phyloP scores from a whole-genome alignment of 2,113 vertebrate species.

The Clarias batrachus region DNA sequence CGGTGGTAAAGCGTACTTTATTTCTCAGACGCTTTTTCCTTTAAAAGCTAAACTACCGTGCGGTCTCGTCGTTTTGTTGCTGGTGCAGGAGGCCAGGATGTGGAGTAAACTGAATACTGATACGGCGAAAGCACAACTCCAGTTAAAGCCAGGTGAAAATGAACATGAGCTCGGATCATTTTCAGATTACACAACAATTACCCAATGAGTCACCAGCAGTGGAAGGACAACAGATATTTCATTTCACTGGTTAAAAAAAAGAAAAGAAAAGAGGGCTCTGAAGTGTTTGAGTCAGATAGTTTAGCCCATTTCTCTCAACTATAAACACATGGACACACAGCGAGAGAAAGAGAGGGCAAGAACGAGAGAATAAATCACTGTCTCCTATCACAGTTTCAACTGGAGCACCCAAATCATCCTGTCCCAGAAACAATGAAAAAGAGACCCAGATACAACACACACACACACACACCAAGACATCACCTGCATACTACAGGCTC shows the following conservation, averaged over 20 bases:
- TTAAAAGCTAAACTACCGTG: neutral
- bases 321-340: neutral
- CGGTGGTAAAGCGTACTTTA: neutral
- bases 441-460: conserved; percentile 1
- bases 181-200: neutral
- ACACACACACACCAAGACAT: neutral
- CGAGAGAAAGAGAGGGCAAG: neutral
- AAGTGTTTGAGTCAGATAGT: conserved; percentile 1
- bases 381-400: conserved; percentile 23
- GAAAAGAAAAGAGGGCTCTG: neutral
- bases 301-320: conserved; percentile 18
- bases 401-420: conserved; percentile 33
- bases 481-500: neutral
- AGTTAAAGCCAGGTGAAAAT: neutral
- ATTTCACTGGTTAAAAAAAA: neutral
- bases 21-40: neutral
- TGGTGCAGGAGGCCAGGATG: neutral
- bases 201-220: neutral
- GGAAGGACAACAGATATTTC: neutral
- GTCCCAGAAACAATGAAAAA: conserved; percentile 37
- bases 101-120: neutral
- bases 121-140: neutral
- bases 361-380: conserved; percentile 29
- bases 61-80: neutral
- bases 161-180: neutral